Evolutionary conservation across 1,140 invertebrate genomes (phyloP), one percentile per base, ranked within the genome.

Genomic region (Asbolus verrucosus): DNA sequence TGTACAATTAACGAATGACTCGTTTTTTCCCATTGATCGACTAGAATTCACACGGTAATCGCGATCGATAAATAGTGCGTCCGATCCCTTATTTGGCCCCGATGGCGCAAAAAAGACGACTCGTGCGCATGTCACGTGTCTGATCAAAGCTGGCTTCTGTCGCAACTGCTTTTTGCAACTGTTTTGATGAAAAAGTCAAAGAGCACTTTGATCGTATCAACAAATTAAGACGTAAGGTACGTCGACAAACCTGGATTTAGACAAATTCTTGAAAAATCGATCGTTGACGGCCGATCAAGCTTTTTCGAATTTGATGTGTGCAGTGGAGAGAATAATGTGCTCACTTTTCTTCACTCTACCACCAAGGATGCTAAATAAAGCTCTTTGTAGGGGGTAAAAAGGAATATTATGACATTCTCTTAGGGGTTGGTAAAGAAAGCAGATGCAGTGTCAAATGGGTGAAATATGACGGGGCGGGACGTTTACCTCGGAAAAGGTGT

Each of bases 341-440:
- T 27, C 8, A 27, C 30, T 54, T 38, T 33, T 62, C 38, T 73
- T 39, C 72, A 76, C 73, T 77, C 71, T 75, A 76, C 75, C 73
- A 75, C 70, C 76, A 65, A 73, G 46, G 61, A 72, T 65, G 69
- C 19, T 31, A 73, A 62, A 75, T 73, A 76, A 76, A 71, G 61
- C 18, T 30, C 70, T 6, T 72, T 69, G 30, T 39, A 71, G 75
- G 76, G 75, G 76, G 74, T 68, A 74, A 69, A 78, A 73, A 75
- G 73, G 74, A 78, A 78, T 78, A 77, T 78, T 78, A 75, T 78
- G 77, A 78, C 77, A 75, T 65, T 74, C 77, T 15, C 77, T 27
- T 16, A 66, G 72, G 77, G 77, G 76, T 70, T 72, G 71, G 36
- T 62, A 67, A 38, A 59, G 69, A 66, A 19, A 70, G 72, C 75